Percentiles rank a stretch among this genome's conserved stretches.
Conservation (phyloP, 2,888 invertebrate species). For the Calameuta idolon region DNA sequence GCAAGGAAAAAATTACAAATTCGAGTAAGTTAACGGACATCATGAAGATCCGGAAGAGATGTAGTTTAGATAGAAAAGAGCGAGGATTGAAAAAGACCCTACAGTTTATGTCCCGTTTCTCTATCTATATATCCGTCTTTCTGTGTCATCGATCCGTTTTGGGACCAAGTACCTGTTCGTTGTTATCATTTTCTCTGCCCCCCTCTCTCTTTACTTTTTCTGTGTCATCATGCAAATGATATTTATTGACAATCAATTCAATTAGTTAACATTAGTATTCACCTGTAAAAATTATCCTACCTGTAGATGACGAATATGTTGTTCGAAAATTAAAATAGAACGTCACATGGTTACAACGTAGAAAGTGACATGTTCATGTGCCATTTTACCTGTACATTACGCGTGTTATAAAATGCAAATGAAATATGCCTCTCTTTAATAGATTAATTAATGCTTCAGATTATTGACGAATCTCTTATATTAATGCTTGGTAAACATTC, state of each 20-base stretch:
- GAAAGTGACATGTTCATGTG: background rate
- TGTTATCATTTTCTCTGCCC: conserved; percentile 12
- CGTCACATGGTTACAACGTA: background rate
- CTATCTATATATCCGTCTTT: background rate
- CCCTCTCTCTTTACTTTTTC: conserved; percentile 17
- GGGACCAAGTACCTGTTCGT: conserved; percentile 40
- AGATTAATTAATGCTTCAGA: background rate
- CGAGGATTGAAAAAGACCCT: background rate
- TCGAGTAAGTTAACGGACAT: background rate
- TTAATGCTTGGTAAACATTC: conserved; percentile 1
- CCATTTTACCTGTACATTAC: background rate
- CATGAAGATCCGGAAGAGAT: background rate
- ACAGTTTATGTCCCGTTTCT: background rate
- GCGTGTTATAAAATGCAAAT: background rate
- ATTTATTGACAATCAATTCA: conserved; percentile 47
- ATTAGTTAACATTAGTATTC: conserved; percentile 28
- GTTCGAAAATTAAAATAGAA: background rate
- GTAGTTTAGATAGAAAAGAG: background rate
- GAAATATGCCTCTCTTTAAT: background rate
- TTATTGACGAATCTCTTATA: background rate
- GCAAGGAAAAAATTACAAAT: background rate
- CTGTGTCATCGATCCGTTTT: conserved; percentile 31
- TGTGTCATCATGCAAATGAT: conserved; percentile 26
- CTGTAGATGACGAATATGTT: background rate
- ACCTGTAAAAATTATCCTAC: background rate